Evolutionary conservation across 2,797 vertebrate genomes (phyloP), one percentile per base, ranked within the genome.

Genomic region (Catostomus latipinnis): DNA sequence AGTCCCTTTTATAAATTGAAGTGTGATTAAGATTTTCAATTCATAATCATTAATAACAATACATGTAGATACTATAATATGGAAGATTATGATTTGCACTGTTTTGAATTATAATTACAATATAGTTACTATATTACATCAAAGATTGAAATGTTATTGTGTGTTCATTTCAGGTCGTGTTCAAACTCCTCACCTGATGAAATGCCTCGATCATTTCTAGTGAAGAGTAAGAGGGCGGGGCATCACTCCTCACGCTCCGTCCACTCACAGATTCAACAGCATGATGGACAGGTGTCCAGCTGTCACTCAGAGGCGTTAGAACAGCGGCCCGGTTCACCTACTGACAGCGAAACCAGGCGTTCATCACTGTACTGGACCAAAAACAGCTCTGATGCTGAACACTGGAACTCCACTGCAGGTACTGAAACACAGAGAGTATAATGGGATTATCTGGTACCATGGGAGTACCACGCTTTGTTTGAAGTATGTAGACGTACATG

Each of bases 181-280:
- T 69, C 4, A 73, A 4, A 16, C 16, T 7, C 13, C 43, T 63
- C 48, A 1, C 8, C 18, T 61, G 50, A 69, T 78, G 60, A 71
- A 66, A 94, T 94, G 94, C 94, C 93, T 6, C 91, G 93, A 6
- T 94, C 94, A 0, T 94, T 94, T 87, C 91, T 94, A n/a, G 92
- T 94, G 82, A 93, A 84, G 87, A 90, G 87, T 58, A 94, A 90
- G 85, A 88, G 84, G 84, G 70, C 50, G 12, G 81, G 72, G 14
- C 84, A 81, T 68, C 83, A 88, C 68, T 78, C 72, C 0, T 22
- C 81, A 1, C 67, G 82, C 13, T 11, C 78, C 0, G 18, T 73
- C 1, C 88, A 68, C 74, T 14, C 12, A 46, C 53, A 6, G 66
- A n/a, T 10, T 43, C 18, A 62, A 12, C 78, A 14, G 0, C 72